A percentile compares a stretch with the other conserved stretches of the same genome.
These are phyloP conservation scores for Linurgus olivaceus DNA, from an alignment of 2,797 vertebrate genomes.

Conservation along the genomic window DNA sequence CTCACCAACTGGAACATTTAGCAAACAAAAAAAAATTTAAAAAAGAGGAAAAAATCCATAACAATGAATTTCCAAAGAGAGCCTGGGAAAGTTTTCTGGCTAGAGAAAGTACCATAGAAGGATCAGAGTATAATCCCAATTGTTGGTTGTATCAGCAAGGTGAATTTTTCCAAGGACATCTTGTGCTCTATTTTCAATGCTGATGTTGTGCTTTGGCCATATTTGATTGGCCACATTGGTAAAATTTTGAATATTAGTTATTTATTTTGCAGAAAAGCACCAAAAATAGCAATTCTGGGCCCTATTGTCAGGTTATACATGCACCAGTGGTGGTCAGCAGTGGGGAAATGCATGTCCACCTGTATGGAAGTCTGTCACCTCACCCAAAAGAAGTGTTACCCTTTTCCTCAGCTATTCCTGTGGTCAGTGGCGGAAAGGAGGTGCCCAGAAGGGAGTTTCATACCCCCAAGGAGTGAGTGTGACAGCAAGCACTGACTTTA, in stretches of 20 bases:
- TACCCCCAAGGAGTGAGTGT: neutral
- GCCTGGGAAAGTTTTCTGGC: too few relatives aligned
- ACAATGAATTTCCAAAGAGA: neutral
- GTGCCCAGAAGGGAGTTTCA: neutral
- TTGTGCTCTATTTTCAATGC: neutral
- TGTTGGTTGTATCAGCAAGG: neutral
- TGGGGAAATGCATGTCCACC: neutral
- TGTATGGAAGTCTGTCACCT: neutral
- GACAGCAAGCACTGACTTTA: neutral
- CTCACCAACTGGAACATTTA: neutral
- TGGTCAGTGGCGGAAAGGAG: neutral
- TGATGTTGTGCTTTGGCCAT: neutral
- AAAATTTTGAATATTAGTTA: neutral
- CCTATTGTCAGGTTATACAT: accelerated
- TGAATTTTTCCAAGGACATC: neutral
- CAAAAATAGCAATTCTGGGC: neutral
- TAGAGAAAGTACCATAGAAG: neutral
- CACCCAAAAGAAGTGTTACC: neutral
- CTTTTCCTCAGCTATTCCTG: neutral
- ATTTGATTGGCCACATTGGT: neutral
- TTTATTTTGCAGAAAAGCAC: neutral
- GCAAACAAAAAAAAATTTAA: too few relatives aligned
- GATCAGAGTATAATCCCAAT: neutral
- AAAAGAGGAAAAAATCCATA: accelerated
- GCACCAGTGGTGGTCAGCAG: neutral